These are phyloP conservation scores for Babylonia areolata DNA, from an alignment of 1,140 invertebrate species.

Conservation along the genomic window DNA sequence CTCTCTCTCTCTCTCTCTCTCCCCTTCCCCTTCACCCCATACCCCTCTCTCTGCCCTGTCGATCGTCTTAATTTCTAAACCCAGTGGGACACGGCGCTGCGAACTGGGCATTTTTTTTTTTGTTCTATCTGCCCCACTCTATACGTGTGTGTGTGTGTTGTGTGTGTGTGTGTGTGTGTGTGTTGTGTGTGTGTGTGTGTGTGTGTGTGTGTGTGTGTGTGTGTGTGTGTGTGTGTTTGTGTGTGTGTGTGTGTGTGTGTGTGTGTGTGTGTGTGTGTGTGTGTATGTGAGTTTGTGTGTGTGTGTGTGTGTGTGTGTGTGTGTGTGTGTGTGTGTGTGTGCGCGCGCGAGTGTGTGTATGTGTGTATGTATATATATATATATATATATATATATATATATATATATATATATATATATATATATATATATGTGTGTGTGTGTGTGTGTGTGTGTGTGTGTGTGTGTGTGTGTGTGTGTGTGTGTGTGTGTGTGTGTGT, in stretches of 20 bases:
- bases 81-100: too few species aligned
- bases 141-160: too few species aligned
- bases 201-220: too few species aligned
- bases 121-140: too few species aligned
- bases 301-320: not conserved
- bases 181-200: too few species aligned
- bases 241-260: not conserved
- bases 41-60: too few species aligned
- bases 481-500: not conserved
- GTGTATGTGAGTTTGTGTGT: not conserved
- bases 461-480: conserved; percentile 11
- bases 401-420: not conserved
- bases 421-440: not conserved
- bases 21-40: too few species aligned
- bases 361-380: not conserved
- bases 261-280: not conserved
- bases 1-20: too few species aligned
- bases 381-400: not conserved
- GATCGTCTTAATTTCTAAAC: too few species aligned
- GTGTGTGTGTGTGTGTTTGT: too few species aligned
- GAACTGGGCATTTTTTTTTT: too few species aligned
- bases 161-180: too few species aligned
- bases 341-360: not conserved
- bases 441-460: conserved; percentile 13
- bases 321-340: not conserved